Percentiles rank a stretch among this genome's conserved stretches.
These are phyloP conservation scores for Argopecten irradians DNA, from an alignment of 1,140 invertebrate genomes.

Conservation along the genomic window DNA sequence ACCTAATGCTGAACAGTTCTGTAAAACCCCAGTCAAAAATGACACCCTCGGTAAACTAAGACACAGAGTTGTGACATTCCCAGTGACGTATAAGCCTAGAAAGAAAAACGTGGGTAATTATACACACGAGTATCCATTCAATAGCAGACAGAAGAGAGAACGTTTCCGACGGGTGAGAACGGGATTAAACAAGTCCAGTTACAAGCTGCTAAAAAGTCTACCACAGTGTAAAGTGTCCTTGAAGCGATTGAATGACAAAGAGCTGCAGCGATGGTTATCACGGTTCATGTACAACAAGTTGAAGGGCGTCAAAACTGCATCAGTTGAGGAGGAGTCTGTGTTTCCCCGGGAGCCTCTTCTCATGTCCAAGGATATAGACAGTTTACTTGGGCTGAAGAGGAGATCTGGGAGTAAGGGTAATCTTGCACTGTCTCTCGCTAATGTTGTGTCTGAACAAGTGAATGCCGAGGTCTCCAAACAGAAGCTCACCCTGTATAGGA, in stretches of 20 bases:
- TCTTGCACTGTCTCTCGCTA: constrained; percentile 48
- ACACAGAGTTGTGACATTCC: constrained; percentile 58
- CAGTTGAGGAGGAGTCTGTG: constrained; percentile 35
- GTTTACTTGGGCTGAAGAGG: constrained; percentile 65
- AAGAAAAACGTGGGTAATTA: constrained; percentile 51
- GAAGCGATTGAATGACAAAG: constrained; percentile 52
- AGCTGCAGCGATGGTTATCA: constrained; percentile 62
- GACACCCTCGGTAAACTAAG: constrained; percentile 61
- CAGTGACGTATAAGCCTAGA: constrained; percentile 62
- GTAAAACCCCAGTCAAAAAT: constrained; percentile 66
- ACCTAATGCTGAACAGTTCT: constrained; percentile 65
- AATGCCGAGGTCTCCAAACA: constrained; percentile 64
- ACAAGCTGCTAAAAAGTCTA: constrained; percentile 53
- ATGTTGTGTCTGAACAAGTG: constrained; percentile 64
- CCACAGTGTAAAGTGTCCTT: constrained; percentile 60
- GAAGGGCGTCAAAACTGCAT: constrained; percentile 29
- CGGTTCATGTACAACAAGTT: constrained; percentile 42
- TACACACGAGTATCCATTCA: constrained; percentile 67
- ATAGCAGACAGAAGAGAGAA: constrained; percentile 57
- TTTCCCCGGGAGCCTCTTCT: constrained; percentile 66
- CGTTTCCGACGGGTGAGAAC: constrained; percentile 55
- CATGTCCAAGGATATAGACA: constrained; percentile 63
- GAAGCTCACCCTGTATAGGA: constrained; percentile 64
- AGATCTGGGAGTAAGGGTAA: constrained; percentile 35
- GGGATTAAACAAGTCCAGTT: constrained; percentile 59